Evolutionary conservation across 1,140 invertebrate species (phyloP).

Genomic region (Drosophila lacertosa): DNA sequence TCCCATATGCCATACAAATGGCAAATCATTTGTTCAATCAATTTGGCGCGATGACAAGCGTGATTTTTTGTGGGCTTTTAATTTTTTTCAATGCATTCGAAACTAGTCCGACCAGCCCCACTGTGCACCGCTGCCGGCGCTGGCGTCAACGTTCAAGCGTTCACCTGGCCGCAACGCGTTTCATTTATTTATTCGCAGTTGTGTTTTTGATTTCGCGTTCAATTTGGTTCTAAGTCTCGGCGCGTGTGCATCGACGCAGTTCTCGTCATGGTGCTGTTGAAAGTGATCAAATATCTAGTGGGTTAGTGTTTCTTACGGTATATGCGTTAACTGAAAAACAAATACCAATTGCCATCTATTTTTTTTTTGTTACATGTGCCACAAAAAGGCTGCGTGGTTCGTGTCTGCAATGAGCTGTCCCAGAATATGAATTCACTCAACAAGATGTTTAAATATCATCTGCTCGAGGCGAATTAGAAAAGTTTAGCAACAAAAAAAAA

Average conservation of each 20-base stretch:
- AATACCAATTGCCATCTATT: neutral
- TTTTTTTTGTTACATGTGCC: conserved; percentile 29
- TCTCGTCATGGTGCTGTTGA: conserved; percentile 72
- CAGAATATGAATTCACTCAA: conserved; percentile 73
- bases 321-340: neutral
- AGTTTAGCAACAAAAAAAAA: conserved; percentile 4
- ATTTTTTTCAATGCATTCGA: neutral
- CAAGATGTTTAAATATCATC: conserved; percentile 75
- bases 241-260: conserved; percentile 69
- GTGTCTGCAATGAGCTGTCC: conserved; percentile 71
- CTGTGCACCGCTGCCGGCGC: conserved; percentile 40
- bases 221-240: conserved; percentile 80
- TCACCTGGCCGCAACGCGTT: conserved; percentile 43
- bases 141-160: conserved; percentile 47
- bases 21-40: neutral
- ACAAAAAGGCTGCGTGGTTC: conserved; percentile 57
- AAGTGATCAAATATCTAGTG: conserved; percentile 78
- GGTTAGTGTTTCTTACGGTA: conserved; percentile 57
- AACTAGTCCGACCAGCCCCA: conserved; percentile 29
- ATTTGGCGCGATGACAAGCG: conserved; percentile 2
- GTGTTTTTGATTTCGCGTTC: conserved; percentile 63
- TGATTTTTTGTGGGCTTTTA: neutral
- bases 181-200: conserved; percentile 73
- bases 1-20: neutral
- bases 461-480: conserved; percentile 61